Evolutionary conservation across 2,113 vertebrate genomes (phyloP).

Genomic region (Xiphophorus maculatus): DNA sequence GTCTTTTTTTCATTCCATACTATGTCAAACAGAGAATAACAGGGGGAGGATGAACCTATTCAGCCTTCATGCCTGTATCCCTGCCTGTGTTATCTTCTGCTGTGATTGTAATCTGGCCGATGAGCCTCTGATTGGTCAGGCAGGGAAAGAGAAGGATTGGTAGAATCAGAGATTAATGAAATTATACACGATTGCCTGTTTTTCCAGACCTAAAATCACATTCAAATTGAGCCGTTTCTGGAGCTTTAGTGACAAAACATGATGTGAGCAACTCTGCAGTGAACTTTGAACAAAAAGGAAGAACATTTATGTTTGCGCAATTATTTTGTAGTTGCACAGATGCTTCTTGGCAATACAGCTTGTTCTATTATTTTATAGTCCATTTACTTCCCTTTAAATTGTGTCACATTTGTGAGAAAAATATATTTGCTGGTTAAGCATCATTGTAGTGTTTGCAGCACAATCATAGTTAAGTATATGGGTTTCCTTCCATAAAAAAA

Average conservation of each 20-base stretch:
- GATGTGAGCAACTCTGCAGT: not conserved
- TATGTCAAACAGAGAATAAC: not conserved
- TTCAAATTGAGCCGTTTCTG: not conserved
- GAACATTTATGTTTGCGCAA: not conserved
- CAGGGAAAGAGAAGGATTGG: slow-evolving; percentile 5
- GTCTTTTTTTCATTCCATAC: not conserved
- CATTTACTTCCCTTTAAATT: not conserved
- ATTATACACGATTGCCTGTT: slow-evolving; percentile 18
- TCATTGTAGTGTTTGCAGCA: too few relatives aligned
- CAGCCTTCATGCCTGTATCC: not conserved
- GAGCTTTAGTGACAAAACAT: not conserved
- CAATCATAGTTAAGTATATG: too few relatives aligned
- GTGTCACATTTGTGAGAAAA: not conserved
- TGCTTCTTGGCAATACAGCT: not conserved
- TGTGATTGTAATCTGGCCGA: slow-evolving; percentile 14
- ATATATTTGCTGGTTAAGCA: too few relatives aligned
- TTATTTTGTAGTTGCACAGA: not conserved
- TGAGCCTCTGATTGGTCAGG: slow-evolving; percentile 5
- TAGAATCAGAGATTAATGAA: slow-evolving; percentile 17
- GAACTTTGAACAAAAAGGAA: not conserved
- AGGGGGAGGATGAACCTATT: not conserved
- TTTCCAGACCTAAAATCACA: not conserved
- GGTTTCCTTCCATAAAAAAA: too few relatives aligned
- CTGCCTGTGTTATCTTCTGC: not conserved
- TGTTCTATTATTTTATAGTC: not conserved